Conservation (phyloP, 2,797 vertebrate species). For the Scyliorhinus canicula region DNA sequence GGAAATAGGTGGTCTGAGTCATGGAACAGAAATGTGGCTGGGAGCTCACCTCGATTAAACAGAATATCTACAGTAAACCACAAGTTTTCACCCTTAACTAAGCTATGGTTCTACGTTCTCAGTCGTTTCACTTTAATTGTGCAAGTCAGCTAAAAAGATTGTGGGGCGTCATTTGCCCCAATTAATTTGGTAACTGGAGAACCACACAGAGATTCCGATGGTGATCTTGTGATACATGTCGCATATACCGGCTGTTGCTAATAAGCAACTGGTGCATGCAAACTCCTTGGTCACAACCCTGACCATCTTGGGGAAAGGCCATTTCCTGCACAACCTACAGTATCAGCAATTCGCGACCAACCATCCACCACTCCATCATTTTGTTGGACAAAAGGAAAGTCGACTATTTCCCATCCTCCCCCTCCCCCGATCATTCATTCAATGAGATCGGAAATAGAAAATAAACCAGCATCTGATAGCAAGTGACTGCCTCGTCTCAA, state of each 20-base stretch:
- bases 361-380: not conserved
- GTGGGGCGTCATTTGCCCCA: not conserved
- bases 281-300: not conserved
- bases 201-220: not conserved
- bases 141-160: not conserved
- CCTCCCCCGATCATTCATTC: not conserved
- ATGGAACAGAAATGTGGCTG: not conserved
- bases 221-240: not conserved
- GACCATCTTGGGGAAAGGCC: not conserved
- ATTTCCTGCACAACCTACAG: not conserved
- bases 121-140: not conserved
- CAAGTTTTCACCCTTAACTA: not conserved
- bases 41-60: not conserved
- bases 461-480: not conserved
- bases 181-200: not conserved
- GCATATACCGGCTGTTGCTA: not conserved
- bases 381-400: not conserved
- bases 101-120: not conserved
- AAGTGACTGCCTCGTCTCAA: not conserved
- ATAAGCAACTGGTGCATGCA: not conserved
- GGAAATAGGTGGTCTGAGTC: too few relatives aligned
- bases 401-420: not conserved
- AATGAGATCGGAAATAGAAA: not conserved
- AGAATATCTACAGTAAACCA: not conserved
- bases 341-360: not conserved